Conservation (phyloP, 2,113 vertebrate species). For the Leucoraja erinaceus region DNA sequence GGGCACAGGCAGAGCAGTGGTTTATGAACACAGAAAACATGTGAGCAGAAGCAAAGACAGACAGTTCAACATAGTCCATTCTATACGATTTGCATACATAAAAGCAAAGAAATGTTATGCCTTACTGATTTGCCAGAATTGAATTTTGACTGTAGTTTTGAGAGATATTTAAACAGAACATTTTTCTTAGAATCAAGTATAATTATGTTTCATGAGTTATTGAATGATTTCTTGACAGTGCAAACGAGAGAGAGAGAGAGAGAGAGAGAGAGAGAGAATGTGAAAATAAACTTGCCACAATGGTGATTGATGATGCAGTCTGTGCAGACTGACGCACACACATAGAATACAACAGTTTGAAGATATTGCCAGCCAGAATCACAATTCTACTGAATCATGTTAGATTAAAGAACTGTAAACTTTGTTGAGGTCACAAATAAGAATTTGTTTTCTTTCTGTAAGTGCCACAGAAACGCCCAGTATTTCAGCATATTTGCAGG, state of each 20-base stretch:
- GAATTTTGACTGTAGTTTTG: neutral
- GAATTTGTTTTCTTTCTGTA: neutral
- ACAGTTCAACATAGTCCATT: neutral
- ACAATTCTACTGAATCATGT: neutral
- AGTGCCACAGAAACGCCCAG: neutral
- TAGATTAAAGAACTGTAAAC: neutral
- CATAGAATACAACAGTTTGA: neutral
- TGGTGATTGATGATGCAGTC: neutral
- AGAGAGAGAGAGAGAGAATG: neutral
- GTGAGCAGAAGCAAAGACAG: no score
- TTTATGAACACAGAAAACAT: no score
- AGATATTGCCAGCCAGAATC: no score
- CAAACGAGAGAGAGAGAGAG: no score
- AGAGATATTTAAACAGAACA: neutral
- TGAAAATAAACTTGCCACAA: neutral
- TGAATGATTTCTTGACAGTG: neutral
- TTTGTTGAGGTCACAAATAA: neutral
- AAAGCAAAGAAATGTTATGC: neutral
- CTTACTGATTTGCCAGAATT: neutral
- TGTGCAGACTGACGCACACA: neutral
- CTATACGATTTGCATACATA: neutral
- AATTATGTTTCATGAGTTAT: neutral
- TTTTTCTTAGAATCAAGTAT: neutral
- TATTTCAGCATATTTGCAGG: neutral
- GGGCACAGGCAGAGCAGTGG: no score